These are phyloP conservation scores for Rachycentron canadum DNA, from an alignment of 2,797 vertebrate species.

Conservation along the genomic window DNA sequence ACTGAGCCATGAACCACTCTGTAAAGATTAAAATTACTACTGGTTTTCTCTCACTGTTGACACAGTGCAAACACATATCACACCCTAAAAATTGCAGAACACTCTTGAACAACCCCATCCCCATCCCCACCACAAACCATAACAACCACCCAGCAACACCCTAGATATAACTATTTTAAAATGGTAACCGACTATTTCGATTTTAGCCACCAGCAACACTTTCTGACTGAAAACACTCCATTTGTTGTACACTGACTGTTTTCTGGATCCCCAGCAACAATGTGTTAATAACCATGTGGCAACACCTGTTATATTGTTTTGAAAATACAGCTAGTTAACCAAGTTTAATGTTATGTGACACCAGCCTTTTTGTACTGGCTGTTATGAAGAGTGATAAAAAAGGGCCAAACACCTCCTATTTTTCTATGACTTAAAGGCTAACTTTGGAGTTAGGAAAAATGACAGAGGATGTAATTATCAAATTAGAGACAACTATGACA, in stretches of 20 bases:
- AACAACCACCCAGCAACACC: background rate
- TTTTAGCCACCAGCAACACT: no score
- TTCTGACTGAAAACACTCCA: background rate
- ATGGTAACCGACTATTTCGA: no score
- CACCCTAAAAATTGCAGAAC: background rate
- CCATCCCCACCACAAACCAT: background rate
- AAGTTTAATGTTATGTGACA: no score
- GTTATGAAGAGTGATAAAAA: slow-evolving; percentile 23
- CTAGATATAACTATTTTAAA: background rate
- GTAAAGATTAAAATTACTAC: no score
- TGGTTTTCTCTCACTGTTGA: no score
- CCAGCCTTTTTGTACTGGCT: background rate
- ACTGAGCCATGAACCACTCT: background rate
- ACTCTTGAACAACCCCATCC: background rate
- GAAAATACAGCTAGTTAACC: no score
- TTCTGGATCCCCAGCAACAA: no score
- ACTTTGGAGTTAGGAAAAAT: background rate
- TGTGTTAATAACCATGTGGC: background rate
- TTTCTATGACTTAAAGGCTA: background rate
- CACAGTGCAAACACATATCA: background rate
- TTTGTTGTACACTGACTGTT: background rate
- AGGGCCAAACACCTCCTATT: slow-evolving; percentile 35
- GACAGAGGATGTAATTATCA: background rate
- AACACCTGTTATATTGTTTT: slow-evolving; percentile 4
- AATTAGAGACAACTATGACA: background rate